phyloP scores from a whole-genome alignment of 1,140 invertebrate species.

The Caenorhabditis brenneri region DNA sequence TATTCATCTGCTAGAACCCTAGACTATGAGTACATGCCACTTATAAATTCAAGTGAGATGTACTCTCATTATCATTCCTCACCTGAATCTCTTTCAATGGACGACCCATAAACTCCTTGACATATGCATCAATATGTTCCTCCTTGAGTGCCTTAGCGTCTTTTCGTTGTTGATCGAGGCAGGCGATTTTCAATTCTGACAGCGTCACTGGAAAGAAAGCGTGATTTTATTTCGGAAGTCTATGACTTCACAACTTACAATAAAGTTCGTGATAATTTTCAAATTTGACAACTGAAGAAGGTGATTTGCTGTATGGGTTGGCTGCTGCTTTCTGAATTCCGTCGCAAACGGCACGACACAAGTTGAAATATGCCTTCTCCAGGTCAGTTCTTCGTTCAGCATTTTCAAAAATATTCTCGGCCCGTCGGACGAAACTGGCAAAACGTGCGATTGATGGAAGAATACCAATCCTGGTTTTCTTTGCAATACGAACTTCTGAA shows the following conservation, averaged over 20 bases:
- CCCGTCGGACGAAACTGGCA: background rate
- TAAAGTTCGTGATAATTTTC: constrained; percentile 96
- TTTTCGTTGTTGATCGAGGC: constrained; percentile 85
- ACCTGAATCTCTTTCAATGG: constrained; percentile 94
- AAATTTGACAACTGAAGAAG: constrained; percentile 83
- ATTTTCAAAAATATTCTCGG: constrained; percentile 43
- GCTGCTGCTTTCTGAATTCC: constrained; percentile 81
- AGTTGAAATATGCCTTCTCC: constrained; percentile 77
- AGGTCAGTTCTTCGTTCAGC: constrained; percentile 51
- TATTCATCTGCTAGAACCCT: too few relatives aligned
- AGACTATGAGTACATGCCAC: too few relatives aligned
- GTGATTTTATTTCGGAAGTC: background rate
- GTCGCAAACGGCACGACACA: constrained; percentile 85
- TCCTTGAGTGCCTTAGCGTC: constrained; percentile 89
- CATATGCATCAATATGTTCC: constrained; percentile 87
- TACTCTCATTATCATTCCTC: constrained; percentile 72
- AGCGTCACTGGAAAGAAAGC: constrained; percentile 76
- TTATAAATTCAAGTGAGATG: too few relatives aligned
- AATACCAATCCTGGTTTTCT: constrained; percentile 83
- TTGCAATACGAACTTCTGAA: constrained; percentile 77
- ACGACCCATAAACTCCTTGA: constrained; percentile 89
- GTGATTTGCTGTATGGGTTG: constrained; percentile 90
- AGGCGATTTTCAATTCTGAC: constrained; percentile 86
- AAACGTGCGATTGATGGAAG: constrained; percentile 48
- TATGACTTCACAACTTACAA: constrained; percentile 71